phyloP scores from a whole-genome alignment of 2,888 invertebrate species.

The Euproctis similis region DNA sequence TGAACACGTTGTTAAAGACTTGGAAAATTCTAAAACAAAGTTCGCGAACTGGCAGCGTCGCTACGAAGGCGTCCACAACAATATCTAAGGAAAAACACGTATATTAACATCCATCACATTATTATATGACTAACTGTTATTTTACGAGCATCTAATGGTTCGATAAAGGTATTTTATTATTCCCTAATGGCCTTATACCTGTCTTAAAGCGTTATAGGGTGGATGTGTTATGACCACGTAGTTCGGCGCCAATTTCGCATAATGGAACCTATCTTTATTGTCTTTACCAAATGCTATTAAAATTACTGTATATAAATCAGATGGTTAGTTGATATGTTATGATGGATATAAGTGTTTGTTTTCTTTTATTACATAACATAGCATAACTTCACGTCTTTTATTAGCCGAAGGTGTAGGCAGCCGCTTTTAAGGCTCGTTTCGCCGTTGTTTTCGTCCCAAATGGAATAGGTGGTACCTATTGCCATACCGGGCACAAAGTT shows the following conservation, averaged over 20 bases:
- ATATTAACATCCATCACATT: slow-evolving; percentile 70
- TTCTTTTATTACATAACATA: too few species aligned
- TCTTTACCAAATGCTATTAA: slow-evolving; percentile 44
- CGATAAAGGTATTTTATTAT: slow-evolving; percentile 73
- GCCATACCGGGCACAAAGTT: too few species aligned
- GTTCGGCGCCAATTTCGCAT: slow-evolving; percentile 61
- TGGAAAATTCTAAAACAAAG: background rate
- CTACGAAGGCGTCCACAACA: slow-evolving; percentile 21
- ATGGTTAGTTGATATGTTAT: slow-evolving; percentile 14
- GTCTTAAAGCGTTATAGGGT: slow-evolving; percentile 54
- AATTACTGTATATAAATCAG: slow-evolving; percentile 34
- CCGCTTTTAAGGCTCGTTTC: too few species aligned
- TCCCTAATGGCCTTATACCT: slow-evolving; percentile 74
- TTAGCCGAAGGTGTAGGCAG: too few species aligned
- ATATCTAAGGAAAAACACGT: slow-evolving; percentile 52
- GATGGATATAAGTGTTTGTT: background rate
- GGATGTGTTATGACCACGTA: slow-evolving; percentile 66
- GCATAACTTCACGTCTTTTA: too few species aligned
- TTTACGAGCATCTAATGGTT: slow-evolving; percentile 72
- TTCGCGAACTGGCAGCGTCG: slow-evolving; percentile 13
- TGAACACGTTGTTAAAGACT: too few species aligned
- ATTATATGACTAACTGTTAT: slow-evolving; percentile 73
- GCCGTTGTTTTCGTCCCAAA: too few species aligned
- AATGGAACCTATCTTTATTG: slow-evolving; percentile 64
- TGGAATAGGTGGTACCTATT: too few species aligned